Percentiles rank a stretch among this genome's conserved stretches.
phyloP scores from a whole-genome alignment of 2,113 vertebrate species.

The Dromas ardeola region DNA sequence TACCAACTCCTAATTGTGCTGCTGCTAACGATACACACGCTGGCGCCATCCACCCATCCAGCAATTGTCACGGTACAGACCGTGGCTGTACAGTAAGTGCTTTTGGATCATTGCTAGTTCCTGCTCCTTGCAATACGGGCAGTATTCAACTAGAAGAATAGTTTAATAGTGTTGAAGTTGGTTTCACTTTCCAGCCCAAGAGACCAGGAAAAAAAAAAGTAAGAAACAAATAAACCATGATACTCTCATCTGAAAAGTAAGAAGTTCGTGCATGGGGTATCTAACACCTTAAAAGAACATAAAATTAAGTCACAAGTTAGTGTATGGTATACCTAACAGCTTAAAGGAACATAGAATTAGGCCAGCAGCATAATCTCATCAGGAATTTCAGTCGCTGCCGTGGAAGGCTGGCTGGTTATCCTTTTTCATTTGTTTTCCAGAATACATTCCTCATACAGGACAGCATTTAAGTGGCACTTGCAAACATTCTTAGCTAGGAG shows the following conservation, averaged over 20 bases:
- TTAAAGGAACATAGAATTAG: background rate
- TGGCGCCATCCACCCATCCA: background rate
- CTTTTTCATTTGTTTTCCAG: background rate
- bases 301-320: background rate
- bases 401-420: background rate
- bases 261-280: rapidly evolving
- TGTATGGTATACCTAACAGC: no score
- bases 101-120: background rate
- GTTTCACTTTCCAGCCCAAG: background rate
- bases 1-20: rapidly evolving
- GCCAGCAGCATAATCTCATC: background rate
- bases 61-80: rapidly evolving
- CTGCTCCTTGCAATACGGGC: background rate
- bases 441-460: rapidly evolving
- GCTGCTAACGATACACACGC: rapidly evolving
- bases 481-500: background rate
- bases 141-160: background rate
- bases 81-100: background rate
- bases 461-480: background rate
- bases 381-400: background rate
- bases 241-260: background rate
- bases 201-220: background rate
- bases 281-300: background rate
- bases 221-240: background rate
- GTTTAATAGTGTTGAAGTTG: background rate